Percentiles rank a stretch among this genome's conserved stretches.
These are phyloP conservation scores for Enteromius thamalakanensis DNA, from an alignment of 2,797 vertebrate species.

Conservation along the genomic window DNA sequence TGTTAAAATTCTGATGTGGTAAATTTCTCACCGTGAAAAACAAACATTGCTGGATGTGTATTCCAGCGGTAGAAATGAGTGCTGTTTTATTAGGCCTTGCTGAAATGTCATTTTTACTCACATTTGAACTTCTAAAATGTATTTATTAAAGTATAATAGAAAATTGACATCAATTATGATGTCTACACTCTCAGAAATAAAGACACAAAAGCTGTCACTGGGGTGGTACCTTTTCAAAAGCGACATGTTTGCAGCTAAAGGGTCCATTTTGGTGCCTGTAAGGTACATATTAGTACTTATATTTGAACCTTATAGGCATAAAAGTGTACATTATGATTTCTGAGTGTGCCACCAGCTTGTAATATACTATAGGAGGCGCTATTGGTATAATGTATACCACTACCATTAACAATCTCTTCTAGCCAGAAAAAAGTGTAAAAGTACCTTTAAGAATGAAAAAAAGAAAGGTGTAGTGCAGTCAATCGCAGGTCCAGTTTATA, in stretches of 20 bases:
- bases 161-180: not conserved
- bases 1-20: not conserved
- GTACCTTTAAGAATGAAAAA: not conserved
- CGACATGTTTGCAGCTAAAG: too few relatives aligned
- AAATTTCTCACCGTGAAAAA: not conserved
- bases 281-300: too few relatives aligned
- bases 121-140: not conserved
- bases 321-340: too few relatives aligned
- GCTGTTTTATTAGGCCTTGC: not conserved
- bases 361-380: slow-evolving; percentile 24
- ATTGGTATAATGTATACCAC: slow-evolving; percentile 1
- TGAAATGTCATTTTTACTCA: not conserved
- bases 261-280: too few relatives aligned
- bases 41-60: not conserved
- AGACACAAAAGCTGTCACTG: too few relatives aligned
- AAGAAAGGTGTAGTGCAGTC: not conserved
- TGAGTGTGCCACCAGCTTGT: not conserved
- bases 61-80: not conserved
- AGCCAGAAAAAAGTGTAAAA: not conserved
- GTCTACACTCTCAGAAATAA: not conserved
- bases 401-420: not conserved
- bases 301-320: too few relatives aligned
- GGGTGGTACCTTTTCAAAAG: too few relatives aligned
- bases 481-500: not conserved
- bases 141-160: not conserved